These are phyloP conservation scores for Lonchura striata DNA, from an alignment of 2,113 vertebrate species.

Conservation along the genomic window DNA sequence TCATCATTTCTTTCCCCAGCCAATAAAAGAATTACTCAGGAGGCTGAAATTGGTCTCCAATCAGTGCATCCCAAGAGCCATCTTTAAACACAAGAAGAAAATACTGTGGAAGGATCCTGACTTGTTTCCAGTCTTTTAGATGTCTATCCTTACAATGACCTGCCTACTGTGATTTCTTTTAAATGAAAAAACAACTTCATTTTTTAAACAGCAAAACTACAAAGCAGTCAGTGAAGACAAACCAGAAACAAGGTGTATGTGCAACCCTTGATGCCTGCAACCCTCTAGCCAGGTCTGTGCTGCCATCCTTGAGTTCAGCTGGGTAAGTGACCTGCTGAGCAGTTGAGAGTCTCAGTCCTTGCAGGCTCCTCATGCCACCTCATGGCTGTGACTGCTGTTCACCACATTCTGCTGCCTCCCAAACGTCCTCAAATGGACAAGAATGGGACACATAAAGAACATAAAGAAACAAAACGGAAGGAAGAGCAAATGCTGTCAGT, in stretches of 20 bases:
- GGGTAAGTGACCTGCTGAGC: background rate
- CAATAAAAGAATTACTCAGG: background rate
- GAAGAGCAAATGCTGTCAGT: background rate
- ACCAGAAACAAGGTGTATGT: background rate
- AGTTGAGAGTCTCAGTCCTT: background rate
- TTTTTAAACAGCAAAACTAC: background rate
- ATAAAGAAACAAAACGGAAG: background rate
- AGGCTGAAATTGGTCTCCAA: background rate
- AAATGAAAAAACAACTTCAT: background rate
- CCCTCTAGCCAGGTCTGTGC: background rate
- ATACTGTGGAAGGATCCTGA: background rate
- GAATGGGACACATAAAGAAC: background rate
- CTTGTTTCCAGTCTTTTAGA: background rate
- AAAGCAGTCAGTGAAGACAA: background rate
- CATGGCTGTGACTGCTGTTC: accelerated
- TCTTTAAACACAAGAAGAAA: background rate
- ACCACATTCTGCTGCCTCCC: background rate
- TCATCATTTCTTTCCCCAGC: background rate
- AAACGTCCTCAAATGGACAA: background rate
- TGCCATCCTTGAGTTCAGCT: background rate
- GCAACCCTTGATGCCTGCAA: background rate
- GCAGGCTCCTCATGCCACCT: background rate
- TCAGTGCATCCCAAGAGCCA: background rate
- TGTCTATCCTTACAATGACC: background rate
- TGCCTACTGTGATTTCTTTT: background rate